Evolutionary conservation across 2,888 invertebrate genomes (phyloP).

Genomic region (Odontocolon sp.): DNA sequence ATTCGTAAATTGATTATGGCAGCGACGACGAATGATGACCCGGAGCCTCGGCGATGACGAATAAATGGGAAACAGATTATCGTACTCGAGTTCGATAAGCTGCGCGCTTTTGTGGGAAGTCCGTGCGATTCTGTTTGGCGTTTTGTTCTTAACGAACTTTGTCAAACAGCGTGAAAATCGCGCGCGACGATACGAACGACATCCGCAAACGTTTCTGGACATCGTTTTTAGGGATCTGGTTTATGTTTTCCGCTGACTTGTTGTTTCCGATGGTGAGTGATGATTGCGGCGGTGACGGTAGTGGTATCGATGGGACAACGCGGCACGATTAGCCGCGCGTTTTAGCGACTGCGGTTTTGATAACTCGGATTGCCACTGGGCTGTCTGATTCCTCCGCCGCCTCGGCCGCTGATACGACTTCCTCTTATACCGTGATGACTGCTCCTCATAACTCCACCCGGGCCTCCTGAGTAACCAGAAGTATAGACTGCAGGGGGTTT

Average conservation of each 20-base stretch:
- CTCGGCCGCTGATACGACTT: conserved; percentile 74
- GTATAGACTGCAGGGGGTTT: conserved; percentile 47
- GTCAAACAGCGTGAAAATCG: conserved; percentile 4
- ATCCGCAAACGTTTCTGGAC: conserved; percentile 11
- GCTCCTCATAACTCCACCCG: conserved; percentile 77
- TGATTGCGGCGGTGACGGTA: conserved; percentile 39
- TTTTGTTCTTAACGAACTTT: conserved; percentile 17
- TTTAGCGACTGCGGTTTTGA: conserved; percentile 77
- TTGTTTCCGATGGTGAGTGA: conserved; percentile 46
- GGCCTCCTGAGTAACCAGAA: conserved; percentile 71
- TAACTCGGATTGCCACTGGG: conserved; percentile 76
- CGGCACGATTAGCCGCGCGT: conserved; percentile 50
- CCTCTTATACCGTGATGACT: conserved; percentile 75
- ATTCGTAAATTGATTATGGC: conserved; percentile 49
- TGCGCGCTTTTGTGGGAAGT: neutral
- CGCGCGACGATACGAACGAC: conserved; percentile 5
- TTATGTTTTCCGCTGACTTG: conserved; percentile 27
- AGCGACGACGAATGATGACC: conserved; percentile 21
- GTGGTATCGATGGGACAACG: conserved; percentile 49
- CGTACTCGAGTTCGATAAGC: conserved; percentile 48
- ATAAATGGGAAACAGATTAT: conserved; percentile 7
- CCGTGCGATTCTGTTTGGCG: conserved; percentile 24
- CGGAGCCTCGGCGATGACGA: conserved; percentile 24
- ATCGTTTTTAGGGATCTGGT: conserved; percentile 13
- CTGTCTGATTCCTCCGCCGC: conserved; percentile 76